Evolutionary conservation across 2,113 vertebrate genomes (phyloP).

Genomic region (Gymnocephalus cernua): DNA sequence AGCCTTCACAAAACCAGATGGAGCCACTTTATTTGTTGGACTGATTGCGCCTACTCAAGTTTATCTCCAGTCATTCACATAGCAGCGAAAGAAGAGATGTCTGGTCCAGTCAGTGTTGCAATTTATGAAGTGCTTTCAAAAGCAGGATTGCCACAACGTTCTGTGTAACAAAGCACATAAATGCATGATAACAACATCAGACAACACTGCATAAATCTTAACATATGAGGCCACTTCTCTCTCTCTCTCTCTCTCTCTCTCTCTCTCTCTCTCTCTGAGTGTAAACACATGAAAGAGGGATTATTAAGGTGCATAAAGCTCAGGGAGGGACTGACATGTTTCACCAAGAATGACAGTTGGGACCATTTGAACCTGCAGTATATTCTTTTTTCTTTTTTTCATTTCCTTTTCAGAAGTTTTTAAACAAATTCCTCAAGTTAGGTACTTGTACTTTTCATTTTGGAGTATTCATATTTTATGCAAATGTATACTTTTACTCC

Average conservation of each 20-base stretch:
- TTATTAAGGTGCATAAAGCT: constrained; percentile 23
- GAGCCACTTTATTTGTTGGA: constrained; percentile 75
- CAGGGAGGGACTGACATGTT: constrained; percentile 9
- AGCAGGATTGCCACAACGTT: constrained; percentile 28
- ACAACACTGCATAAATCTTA: constrained; percentile 48
- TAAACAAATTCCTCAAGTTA: background rate
- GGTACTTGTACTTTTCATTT: background rate
- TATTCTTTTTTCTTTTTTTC: background rate
- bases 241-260: background rate
- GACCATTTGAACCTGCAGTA: background rate
- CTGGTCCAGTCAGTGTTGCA: constrained; percentile 35
- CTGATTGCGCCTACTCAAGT: constrained; percentile 75
- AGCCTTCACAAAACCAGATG: constrained; percentile 71
- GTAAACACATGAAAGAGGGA: constrained; percentile 57
- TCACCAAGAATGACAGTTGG: background rate
- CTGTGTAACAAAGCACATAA: constrained; percentile 58
- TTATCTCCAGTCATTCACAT: constrained; percentile 61
- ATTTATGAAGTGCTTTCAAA: constrained; percentile 59
- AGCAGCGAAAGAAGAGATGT: constrained; percentile 30
- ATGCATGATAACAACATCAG: constrained; percentile 57
- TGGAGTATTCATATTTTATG: background rate
- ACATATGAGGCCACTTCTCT: constrained; percentile 35
- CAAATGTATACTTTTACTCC: background rate
- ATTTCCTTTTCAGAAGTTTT: background rate
- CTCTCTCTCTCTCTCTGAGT: constrained; percentile 37